These are phyloP conservation scores for Leptogaster cylindrica DNA, from an alignment of 2,888 invertebrate genomes.

Conservation along the genomic window DNA sequence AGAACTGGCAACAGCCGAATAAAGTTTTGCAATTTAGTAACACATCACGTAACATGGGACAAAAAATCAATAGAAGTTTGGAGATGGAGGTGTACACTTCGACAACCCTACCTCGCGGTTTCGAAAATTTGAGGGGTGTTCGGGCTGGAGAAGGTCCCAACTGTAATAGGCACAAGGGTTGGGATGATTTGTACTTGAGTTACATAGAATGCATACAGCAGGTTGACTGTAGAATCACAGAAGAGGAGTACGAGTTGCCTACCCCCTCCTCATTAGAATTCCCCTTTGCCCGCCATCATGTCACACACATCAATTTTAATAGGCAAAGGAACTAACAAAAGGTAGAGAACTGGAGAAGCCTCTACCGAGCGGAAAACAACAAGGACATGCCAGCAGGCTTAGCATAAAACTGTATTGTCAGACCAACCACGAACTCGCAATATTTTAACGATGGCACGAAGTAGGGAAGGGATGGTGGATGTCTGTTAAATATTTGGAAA, in stretches of 20 bases:
- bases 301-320: conserved; percentile 5
- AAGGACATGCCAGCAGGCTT: conserved; percentile 10
- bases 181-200: not conserved
- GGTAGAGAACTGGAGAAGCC: not conserved
- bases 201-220: not conserved
- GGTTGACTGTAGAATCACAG: not conserved
- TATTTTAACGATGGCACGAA: conserved; percentile 13
- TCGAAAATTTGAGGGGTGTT: not conserved
- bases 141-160: not conserved
- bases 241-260: not conserved
- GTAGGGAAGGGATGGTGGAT: not conserved
- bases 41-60: conserved; percentile 18
- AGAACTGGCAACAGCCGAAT: conserved; percentile 19
- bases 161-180: not conserved
- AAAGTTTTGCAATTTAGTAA: conserved; percentile 38
- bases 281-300: conserved; percentile 22
- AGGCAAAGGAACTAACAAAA: not conserved
- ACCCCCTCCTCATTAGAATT: conserved; percentile 4
- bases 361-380: conserved; percentile 23
- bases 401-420: conserved; percentile 18
- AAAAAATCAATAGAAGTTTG: conserved; percentile 35
- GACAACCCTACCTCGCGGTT: not conserved
- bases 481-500: conserved; percentile 39
- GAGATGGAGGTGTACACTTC: not conserved
- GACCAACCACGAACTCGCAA: conserved; percentile 24